Percentiles rank a stretch among this genome's conserved stretches.
phyloP scores from a whole-genome alignment of 2,888 invertebrate genomes.

The Tribolium freemani region DNA sequence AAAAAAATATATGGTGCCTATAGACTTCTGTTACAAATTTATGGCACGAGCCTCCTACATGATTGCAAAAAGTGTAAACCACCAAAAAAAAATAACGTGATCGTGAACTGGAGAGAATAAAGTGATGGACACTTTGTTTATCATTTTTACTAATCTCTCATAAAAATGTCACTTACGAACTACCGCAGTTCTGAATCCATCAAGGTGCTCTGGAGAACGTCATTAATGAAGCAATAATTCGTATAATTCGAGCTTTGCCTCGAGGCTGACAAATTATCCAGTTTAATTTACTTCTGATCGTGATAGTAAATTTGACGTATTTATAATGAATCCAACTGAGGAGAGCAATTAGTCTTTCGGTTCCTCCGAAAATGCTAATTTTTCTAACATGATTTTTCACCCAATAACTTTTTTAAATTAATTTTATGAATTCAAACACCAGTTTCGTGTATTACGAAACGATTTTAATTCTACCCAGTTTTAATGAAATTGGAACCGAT shows the following conservation, averaged over 20 bases:
- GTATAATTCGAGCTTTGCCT: constrained; percentile 48
- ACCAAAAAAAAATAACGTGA: no score
- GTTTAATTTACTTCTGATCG: constrained; percentile 63
- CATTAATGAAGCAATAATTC: constrained; percentile 32
- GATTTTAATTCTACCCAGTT: background rate
- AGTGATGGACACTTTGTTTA: no score
- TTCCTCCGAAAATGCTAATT: background rate
- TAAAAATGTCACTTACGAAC: background rate
- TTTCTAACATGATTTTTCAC: no score
- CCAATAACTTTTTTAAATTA: no score
- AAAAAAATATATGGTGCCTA: background rate
- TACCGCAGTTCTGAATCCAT: constrained; percentile 20
- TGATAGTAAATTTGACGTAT: constrained; percentile 59
- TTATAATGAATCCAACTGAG: constrained; percentile 55
- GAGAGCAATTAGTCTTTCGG: constrained; percentile 52
- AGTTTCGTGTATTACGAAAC: no score
- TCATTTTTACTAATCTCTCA: background rate
- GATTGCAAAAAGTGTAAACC: no score
- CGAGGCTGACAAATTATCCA: constrained; percentile 61
- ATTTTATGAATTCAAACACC: no score
- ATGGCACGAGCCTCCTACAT: no score
- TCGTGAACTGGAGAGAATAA: no score
- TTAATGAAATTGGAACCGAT: background rate
- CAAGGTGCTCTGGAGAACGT: constrained; percentile 17
- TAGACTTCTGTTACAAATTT: no score